Evolutionary conservation across 1,140 invertebrate genomes (phyloP).

Genomic region (Myzus persicae): DNA sequence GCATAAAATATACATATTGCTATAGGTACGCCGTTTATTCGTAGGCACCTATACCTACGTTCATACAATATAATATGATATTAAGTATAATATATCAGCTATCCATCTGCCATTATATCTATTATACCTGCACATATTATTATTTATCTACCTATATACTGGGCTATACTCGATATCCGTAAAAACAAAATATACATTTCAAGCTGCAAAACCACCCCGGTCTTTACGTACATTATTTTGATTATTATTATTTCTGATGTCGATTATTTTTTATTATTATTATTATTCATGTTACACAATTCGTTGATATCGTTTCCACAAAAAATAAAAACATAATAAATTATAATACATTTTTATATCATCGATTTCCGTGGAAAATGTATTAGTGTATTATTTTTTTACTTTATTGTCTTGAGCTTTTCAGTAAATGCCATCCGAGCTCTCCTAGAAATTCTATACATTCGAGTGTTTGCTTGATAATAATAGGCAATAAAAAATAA

Average conservation of each 20-base stretch:
- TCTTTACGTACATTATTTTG: background rate
- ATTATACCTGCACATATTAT: background rate
- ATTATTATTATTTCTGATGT: no score
- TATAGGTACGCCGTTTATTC: background rate
- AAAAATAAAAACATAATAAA: background rate
- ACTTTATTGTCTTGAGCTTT: background rate
- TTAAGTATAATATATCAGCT: background rate
- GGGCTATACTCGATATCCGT: background rate
- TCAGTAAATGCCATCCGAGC: background rate
- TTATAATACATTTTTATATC: background rate
- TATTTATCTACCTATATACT: background rate
- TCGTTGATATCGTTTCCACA: background rate
- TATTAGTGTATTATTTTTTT: background rate
- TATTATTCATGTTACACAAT: background rate
- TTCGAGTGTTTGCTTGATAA: background rate
- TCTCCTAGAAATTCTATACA: background rate
- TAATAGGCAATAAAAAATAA: slow-evolving; percentile 2
- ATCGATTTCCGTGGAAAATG: background rate
- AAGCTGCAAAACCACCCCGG: background rate
- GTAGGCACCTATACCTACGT: background rate
- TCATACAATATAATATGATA: background rate
- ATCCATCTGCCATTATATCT: background rate
- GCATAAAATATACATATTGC: background rate
- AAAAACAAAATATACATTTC: background rate
- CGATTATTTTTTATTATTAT: background rate